A percentile compares a stretch with the other conserved stretches of the same genome.
Evolutionary conservation across 1,140 invertebrate species (phyloP).

Genomic region (Cherax quadricarinatus): DNA sequence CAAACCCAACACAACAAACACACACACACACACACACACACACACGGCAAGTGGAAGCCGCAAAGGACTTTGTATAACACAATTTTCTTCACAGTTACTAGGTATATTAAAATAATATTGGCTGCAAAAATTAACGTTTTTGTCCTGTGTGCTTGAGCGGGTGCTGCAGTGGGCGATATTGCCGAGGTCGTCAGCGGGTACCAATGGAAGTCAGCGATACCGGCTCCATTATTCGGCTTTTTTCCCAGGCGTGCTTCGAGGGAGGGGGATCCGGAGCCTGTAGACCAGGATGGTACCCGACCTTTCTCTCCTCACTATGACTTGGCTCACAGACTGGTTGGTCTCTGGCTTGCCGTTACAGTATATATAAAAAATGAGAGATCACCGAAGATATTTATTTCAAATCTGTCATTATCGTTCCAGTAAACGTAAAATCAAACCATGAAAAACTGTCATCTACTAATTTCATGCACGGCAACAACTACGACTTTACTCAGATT

Average conservation of each 20-base stretch:
- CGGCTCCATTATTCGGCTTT: no score
- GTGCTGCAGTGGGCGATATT: no score
- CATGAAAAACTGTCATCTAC: conserved; percentile 48
- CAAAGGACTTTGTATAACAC: no score
- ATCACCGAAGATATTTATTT: conserved; percentile 42
- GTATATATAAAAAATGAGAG: conserved; percentile 38
- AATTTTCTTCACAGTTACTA: no score
- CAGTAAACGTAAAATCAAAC: conserved; percentile 43
- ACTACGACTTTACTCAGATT: conserved; percentile 43
- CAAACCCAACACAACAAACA: no score
- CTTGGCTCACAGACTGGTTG: conserved; percentile 38
- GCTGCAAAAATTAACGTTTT: no score
- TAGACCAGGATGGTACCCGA: neutral
- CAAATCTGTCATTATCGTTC: conserved; percentile 47
- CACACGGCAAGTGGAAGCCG: no score
- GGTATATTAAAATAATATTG: no score
- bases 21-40: no score
- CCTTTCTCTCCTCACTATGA: conserved; percentile 17
- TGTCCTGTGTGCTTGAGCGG: no score
- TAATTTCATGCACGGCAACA: conserved; percentile 43
- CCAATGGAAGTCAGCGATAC: no score
- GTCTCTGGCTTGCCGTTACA: conserved; percentile 52
- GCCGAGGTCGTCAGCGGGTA: no score
- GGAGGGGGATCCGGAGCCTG: conserved; percentile 1
- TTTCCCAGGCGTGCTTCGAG: neutral